phyloP scores from a whole-genome alignment of 2,113 vertebrate genomes.

The Chroicocephalus ridibundus region DNA sequence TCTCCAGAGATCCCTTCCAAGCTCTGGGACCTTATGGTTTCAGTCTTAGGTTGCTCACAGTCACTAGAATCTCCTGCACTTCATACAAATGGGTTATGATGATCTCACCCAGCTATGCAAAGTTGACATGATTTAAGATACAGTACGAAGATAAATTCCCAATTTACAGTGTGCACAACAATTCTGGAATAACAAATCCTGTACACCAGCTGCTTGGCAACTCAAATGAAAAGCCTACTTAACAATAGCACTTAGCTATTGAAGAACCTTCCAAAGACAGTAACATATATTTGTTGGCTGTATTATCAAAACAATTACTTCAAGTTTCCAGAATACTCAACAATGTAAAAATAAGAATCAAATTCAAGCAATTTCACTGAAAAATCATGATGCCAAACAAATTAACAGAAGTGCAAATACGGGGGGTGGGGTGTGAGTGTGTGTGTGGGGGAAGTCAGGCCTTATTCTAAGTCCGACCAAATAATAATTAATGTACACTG shows the following conservation, averaged over 20 bases:
- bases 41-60: background rate
- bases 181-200: background rate
- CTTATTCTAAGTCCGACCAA: background rate
- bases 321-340: background rate
- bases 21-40: rapidly evolving
- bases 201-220: background rate
- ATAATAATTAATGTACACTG: background rate
- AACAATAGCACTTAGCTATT: background rate
- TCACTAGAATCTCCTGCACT: background rate
- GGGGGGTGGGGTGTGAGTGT: background rate
- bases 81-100: background rate
- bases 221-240: background rate
- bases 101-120: background rate
- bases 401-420: background rate
- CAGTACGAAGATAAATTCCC: background rate
- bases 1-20: background rate
- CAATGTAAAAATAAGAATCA: background rate
- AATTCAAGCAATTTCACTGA: background rate
- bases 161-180: background rate
- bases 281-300: background rate
- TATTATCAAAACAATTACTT: background rate
- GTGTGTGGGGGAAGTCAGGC: too few relatives aligned
- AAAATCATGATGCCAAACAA: background rate
- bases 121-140: background rate
- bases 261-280: background rate